A percentile compares a stretch with the other conserved stretches of the same genome.
phyloP scores from a whole-genome alignment of 2,113 vertebrate species.

The Microtus montanus region DNA sequence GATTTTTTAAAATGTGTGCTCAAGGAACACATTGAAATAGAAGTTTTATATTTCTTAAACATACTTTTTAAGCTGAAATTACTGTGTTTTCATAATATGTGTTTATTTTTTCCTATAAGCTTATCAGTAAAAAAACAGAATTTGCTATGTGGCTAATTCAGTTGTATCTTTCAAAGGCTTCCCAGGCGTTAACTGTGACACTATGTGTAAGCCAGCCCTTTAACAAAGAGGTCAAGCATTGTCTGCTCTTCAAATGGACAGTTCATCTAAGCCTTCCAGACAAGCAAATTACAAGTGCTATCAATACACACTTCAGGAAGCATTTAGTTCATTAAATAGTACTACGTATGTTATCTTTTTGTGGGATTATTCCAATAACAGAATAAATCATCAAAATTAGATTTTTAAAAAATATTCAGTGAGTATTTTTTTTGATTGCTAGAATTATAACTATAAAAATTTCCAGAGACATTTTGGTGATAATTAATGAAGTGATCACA shows the following conservation, averaged over 20 bases:
- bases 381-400: slow-evolving; percentile 52
- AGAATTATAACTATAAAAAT: slow-evolving; percentile 40
- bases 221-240: slow-evolving; percentile 1
- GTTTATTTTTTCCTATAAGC: background rate
- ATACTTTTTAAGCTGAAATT: slow-evolving; percentile 23
- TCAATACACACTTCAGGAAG: slow-evolving; percentile 30
- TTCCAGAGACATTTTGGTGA: slow-evolving; percentile 41
- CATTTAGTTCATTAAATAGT: slow-evolving; percentile 36
- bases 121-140: slow-evolving; percentile 38
- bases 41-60: background rate
- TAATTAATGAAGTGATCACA: slow-evolving; percentile 34
- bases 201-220: slow-evolving; percentile 22
- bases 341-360: slow-evolving; percentile 21
- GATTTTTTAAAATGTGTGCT: slow-evolving; percentile 49
- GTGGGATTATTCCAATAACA: slow-evolving; percentile 1
- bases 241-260: slow-evolving; percentile 32
- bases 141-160: slow-evolving; percentile 46
- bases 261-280: slow-evolving; percentile 44
- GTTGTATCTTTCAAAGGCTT: slow-evolving; percentile 54
- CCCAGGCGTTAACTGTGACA: slow-evolving; percentile 47
- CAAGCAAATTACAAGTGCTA: slow-evolving; percentile 30
- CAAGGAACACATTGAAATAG: background rate
- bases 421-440: slow-evolving; percentile 62
- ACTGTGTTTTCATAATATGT: background rate
- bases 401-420: background rate